A percentile compares a stretch with the other conserved stretches of the same genome.
Evolutionary conservation across 2,797 vertebrate species (phyloP).

Genomic region (Gorsachius magnificus): DNA sequence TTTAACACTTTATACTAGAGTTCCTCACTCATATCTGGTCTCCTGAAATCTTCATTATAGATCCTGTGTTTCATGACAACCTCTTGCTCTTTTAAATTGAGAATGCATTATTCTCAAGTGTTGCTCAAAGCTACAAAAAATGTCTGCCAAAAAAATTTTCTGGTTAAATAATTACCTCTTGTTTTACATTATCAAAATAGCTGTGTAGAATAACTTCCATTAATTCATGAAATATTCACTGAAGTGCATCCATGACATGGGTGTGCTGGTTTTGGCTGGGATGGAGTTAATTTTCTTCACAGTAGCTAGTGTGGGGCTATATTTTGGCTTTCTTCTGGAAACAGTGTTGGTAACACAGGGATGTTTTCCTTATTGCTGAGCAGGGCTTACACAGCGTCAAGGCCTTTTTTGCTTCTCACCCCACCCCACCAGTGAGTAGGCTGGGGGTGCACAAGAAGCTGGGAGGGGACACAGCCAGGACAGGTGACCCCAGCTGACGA

Average conservation of each 20-base stretch:
- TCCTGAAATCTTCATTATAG: background rate
- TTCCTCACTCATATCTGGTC: background rate
- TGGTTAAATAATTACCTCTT: background rate
- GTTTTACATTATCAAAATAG: background rate
- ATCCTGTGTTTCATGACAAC: background rate
- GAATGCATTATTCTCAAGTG: background rate
- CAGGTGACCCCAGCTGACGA: too few relatives aligned
- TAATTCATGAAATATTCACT: background rate
- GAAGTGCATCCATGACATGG: background rate
- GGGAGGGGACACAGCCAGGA: too few relatives aligned
- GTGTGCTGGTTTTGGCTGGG: background rate
- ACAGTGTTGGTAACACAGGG: too few relatives aligned
- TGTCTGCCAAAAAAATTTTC: background rate
- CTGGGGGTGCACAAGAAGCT: too few relatives aligned
- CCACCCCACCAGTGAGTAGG: too few relatives aligned
- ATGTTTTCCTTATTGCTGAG: too few relatives aligned
- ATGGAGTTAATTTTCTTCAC: background rate
- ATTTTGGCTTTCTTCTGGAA: too few relatives aligned
- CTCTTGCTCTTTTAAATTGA: background rate
- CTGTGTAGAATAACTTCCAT: background rate
- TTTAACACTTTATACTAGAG: background rate
- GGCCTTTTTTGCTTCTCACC: too few relatives aligned
- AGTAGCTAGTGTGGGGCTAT: too few relatives aligned
- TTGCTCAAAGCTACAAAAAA: background rate
- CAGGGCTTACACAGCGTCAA: too few relatives aligned